Conservation (phyloP, 1,140 invertebrate genomes). For the Anagrus nilaparvatae region DNA sequence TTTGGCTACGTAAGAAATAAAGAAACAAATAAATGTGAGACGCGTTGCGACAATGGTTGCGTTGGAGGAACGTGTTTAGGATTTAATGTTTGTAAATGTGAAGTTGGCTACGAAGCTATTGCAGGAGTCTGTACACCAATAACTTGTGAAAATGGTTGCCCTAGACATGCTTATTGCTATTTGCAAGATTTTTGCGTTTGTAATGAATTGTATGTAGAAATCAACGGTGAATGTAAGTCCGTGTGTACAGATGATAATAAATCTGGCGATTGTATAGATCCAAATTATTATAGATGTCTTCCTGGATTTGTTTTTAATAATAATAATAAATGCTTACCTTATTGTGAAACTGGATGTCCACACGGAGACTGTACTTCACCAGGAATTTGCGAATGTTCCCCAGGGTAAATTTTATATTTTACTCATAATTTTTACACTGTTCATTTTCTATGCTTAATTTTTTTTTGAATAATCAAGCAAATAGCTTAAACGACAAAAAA, state of each 20-base stretch:
- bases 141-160: constrained; percentile 27
- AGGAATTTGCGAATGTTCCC: constrained; percentile 24
- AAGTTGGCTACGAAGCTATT: constrained; percentile 25
- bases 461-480: too few species aligned
- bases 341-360: constrained; percentile 33
- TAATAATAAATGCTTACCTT: constrained; percentile 25
- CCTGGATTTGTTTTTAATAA: constrained; percentile 44
- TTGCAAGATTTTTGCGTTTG: constrained; percentile 35
- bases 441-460: too few species aligned
- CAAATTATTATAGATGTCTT: constrained; percentile 47
- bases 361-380: constrained; percentile 30
- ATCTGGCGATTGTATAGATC: constrained; percentile 42
- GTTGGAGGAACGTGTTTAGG: constrained; percentile 33
- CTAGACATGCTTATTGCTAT: constrained; percentile 34
- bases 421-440: too few species aligned
- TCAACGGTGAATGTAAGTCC: constrained; percentile 27
- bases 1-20: constrained; percentile 30
- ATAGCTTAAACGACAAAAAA: too few species aligned
- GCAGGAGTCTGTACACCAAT: constrained; percentile 32
- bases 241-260: constrained; percentile 33
- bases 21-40: constrained; percentile 29
- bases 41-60: constrained; percentile 35
- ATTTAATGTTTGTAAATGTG: constrained; percentile 30
- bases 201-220: constrained; percentile 32
- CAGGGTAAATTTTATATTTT: constrained; percentile 33